phyloP scores from a whole-genome alignment of 1,140 invertebrate species.

The Rhagoletis pomonella region DNA sequence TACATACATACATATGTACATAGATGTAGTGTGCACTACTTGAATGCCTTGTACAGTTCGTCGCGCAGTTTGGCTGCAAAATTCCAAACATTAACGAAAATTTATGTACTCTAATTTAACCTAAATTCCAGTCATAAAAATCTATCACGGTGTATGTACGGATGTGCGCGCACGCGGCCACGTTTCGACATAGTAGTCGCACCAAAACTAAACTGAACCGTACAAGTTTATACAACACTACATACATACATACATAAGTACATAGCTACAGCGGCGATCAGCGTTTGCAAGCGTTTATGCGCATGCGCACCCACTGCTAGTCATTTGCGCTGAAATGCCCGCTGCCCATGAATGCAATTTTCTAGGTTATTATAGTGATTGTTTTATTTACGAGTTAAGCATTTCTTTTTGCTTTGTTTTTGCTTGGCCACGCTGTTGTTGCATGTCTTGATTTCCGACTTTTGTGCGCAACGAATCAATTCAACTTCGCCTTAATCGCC shows the following conservation, averaged over 20 bases:
- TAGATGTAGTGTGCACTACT: background rate
- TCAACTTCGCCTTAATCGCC: conserved; percentile 23
- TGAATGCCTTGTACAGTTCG: background rate
- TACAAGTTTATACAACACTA: background rate
- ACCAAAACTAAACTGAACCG: background rate
- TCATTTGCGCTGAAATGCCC: background rate
- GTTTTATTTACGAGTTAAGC: conserved; percentile 11
- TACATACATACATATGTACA: background rate
- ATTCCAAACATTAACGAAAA: conserved; percentile 53
- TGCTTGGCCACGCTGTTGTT: background rate
- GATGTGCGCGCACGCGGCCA: conserved; percentile 2
- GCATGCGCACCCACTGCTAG: conserved; percentile 39
- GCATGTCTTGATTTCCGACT: background rate
- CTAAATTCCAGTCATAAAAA: conserved; percentile 55
- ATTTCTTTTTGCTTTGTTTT: background rate
- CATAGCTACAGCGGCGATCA: background rate
- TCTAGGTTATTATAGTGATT: conserved; percentile 52
- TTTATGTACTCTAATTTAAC: conserved; percentile 54
- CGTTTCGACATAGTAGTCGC: conserved; percentile 36
- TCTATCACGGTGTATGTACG: conserved; percentile 11
- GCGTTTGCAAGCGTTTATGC: background rate
- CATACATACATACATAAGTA: no score
- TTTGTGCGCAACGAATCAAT: conserved; percentile 43
- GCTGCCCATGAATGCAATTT: conserved; percentile 42
- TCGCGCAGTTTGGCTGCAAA: conserved; percentile 26